Percentiles rank a stretch among this genome's conserved stretches.
Evolutionary conservation across 92 coral and sea anemone genomes (phyloP).

Genomic region (Epizoanthus illoricatus): DNA sequence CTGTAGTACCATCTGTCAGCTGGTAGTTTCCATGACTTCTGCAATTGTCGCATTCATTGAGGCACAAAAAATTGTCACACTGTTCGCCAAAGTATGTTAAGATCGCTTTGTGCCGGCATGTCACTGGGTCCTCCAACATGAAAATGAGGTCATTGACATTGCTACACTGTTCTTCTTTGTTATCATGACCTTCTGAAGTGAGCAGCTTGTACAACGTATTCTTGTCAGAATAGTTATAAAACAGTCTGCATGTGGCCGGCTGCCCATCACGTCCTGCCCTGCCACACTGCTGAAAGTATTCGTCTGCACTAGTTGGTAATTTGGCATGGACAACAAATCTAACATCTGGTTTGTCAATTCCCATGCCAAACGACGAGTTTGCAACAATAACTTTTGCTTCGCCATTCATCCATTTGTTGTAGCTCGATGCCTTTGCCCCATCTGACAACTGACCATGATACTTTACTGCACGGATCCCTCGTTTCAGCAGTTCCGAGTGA

Average conservation of each 20-base stretch:
- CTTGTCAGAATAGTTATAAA: slow-evolving; percentile 31
- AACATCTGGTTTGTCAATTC: slow-evolving; percentile 47
- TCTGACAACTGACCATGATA: background rate
- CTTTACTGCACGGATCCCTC: background rate
- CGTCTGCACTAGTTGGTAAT: slow-evolving; percentile 35
- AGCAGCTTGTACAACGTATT: slow-evolving; percentile 35
- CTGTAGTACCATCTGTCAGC: slow-evolving; percentile 6
- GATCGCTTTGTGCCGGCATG: slow-evolving; percentile 32
- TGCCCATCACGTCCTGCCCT: slow-evolving; percentile 39
- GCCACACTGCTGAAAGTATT: background rate
- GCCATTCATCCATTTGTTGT: slow-evolving; percentile 31
- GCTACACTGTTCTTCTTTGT: background rate
- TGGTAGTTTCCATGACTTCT: background rate
- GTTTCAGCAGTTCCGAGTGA: slow-evolving; percentile 11
- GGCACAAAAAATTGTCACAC: slow-evolving; percentile 18
- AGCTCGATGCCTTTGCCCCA: background rate
- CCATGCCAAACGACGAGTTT: slow-evolving; percentile 53
- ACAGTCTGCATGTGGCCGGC: slow-evolving; percentile 26
- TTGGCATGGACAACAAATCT: slow-evolving; percentile 40
- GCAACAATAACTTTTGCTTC: slow-evolving; percentile 12
- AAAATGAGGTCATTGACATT: slow-evolving; percentile 35
- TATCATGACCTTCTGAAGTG: slow-evolving; percentile 3
- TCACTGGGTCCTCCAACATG: slow-evolving; percentile 44
- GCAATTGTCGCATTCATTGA: background rate
- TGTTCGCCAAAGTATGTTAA: slow-evolving; percentile 41